Conservation (phyloP, 2,113 vertebrate species). For the Phyllopteryx taeniolatus region DNA sequence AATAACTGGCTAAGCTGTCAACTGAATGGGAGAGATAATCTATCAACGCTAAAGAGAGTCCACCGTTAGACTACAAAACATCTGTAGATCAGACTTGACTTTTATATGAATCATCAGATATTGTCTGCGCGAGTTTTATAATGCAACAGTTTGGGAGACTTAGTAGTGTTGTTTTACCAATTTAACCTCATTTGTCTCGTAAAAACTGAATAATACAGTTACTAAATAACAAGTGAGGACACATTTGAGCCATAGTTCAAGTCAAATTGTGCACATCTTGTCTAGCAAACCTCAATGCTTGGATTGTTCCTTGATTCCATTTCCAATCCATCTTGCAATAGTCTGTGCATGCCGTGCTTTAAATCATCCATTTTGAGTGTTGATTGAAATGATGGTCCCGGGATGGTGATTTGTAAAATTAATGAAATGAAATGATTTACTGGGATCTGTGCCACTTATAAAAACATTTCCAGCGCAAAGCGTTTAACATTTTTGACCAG, state of each 20-base stretch:
- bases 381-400: conserved; percentile 49
- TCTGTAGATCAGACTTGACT: neutral
- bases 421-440: conserved; percentile 47
- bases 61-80: too few relatives aligned
- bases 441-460: conserved; percentile 36
- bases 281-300: conserved; percentile 16
- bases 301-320: conserved; percentile 23
- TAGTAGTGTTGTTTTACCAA: too few relatives aligned
- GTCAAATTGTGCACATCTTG: conserved; percentile 34
- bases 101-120: neutral
- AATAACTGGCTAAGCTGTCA: neutral
- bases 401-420: conserved; percentile 41
- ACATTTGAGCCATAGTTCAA: conserved; percentile 38
- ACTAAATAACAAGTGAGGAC: neutral
- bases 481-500: conserved; percentile 25
- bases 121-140: neutral
- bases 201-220: too few relatives aligned
- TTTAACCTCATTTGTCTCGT: too few relatives aligned
- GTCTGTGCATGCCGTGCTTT: conserved; percentile 39
- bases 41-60: too few relatives aligned
- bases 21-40: neutral
- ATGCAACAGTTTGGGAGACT: neutral
- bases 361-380: conserved; percentile 24
- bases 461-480: conserved; percentile 25
- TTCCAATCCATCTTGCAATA: conserved; percentile 53